Percentiles rank a stretch among this genome's conserved stretches.
Conservation (phyloP, 2,888 invertebrate species). For the Perizoma flavofasciatum region DNA sequence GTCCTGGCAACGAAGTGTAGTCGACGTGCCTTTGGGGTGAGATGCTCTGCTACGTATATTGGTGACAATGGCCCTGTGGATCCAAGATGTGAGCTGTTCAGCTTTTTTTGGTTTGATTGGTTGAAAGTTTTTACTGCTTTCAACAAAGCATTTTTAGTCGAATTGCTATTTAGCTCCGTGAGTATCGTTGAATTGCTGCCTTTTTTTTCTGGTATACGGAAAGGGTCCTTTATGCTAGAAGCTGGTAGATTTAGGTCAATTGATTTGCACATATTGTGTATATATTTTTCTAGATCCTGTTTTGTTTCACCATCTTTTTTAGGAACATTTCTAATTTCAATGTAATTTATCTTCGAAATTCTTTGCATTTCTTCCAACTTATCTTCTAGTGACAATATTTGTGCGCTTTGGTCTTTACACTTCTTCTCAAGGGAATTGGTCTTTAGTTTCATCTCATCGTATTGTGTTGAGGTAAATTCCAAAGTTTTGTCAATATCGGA, state of each 20-base stretch:
- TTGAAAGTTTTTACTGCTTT: neutral
- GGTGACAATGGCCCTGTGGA: neutral
- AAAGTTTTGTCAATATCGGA: neutral
- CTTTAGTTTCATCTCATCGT: neutral
- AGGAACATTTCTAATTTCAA: slow-evolving; percentile 4
- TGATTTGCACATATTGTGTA: neutral
- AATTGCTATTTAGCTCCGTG: neutral
- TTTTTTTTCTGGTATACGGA: slow-evolving; percentile 1
- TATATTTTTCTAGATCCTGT: neutral
- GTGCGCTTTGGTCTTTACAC: neutral
- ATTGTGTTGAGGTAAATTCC: slow-evolving; percentile 2
- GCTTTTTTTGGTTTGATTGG: neutral
- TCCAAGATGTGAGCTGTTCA: neutral
- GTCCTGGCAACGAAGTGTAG: neutral
- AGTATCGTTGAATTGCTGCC: slow-evolving; percentile 2
- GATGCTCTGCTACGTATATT: slow-evolving; percentile 4
- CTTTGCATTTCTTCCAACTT: slow-evolving; percentile 4
- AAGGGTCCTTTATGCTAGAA: neutral
- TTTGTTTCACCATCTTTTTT: neutral
- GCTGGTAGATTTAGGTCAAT: neutral
- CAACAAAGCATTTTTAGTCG: neutral
- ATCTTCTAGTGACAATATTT: neutral
- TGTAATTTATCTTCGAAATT: slow-evolving; percentile 3
- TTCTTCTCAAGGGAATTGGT: neutral
- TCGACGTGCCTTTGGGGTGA: slow-evolving; percentile 1